Evolutionary conservation across 1,140 invertebrate genomes (phyloP).

Genomic region (Zaprionus gabonicus): DNA sequence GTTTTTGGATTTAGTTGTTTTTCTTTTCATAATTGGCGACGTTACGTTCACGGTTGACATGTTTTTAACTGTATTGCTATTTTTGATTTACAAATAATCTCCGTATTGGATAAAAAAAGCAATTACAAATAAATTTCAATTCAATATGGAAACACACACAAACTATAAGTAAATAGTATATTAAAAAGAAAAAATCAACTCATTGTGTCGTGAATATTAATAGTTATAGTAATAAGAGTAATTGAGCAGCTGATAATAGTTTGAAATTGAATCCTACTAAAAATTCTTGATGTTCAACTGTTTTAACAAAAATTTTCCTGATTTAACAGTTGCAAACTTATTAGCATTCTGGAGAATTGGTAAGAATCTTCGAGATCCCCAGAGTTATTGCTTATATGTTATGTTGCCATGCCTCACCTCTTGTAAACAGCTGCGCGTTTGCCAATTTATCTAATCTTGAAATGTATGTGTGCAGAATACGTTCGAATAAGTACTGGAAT

Average conservation of each 20-base stretch:
- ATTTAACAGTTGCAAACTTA: constrained; percentile 32
- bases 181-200: constrained; percentile 37
- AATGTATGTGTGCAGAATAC: constrained; percentile 50
- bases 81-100: constrained; percentile 50
- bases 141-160: constrained; percentile 71
- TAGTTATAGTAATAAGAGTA: constrained; percentile 23
- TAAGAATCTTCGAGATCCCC: background rate
- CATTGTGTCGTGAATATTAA: constrained; percentile 42
- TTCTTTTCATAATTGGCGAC: constrained; percentile 76
- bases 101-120: constrained; percentile 48
- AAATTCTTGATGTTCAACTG: constrained; percentile 9
- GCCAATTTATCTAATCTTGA: constrained; percentile 59
- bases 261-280: constrained; percentile 19
- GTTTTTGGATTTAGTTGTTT: constrained; percentile 42
- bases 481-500: background rate
- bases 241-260: constrained; percentile 22
- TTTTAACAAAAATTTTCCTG: background rate
- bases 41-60: constrained; percentile 72
- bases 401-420: background rate
- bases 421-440: constrained; percentile 66
- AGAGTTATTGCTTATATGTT: background rate
- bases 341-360: background rate
- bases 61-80: constrained; percentile 66
- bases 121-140: constrained; percentile 51
- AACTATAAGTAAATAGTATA: constrained; percentile 64